Conservation (phyloP, 2,113 vertebrate species). For the Etheostoma spectabile region DNA sequence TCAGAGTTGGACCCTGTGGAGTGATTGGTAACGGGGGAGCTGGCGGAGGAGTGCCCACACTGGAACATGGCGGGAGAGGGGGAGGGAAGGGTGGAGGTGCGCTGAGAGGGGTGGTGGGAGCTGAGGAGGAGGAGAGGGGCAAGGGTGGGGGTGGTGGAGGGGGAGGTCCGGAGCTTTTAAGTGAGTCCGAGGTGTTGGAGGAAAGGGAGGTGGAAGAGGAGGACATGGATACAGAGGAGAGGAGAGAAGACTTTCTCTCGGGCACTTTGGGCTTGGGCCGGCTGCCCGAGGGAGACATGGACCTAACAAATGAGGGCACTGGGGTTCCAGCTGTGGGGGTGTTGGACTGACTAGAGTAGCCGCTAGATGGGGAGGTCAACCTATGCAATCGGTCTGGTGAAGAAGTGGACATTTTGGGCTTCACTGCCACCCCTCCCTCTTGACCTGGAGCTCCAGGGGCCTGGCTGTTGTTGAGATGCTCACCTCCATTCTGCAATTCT, state of each 20-base stretch:
- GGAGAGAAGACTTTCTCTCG: slow-evolving; percentile 95
- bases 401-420: slow-evolving; percentile 84
- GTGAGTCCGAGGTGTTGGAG: slow-evolving; percentile 93
- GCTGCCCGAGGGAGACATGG: slow-evolving; percentile 87
- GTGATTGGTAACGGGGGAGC: slow-evolving; percentile 59
- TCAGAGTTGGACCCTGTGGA: slow-evolving; percentile 39
- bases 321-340: slow-evolving; percentile 96
- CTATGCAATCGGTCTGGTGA: slow-evolving; percentile 94
- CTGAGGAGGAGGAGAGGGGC: slow-evolving; percentile 51
- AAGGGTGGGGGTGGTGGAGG: slow-evolving; percentile 71
- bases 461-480: slow-evolving; percentile 73
- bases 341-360: slow-evolving; percentile 98
- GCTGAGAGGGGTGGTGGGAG: slow-evolving; percentile 67
- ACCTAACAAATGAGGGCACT: slow-evolving; percentile 89
- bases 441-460: slow-evolving; percentile 73
- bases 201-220: slow-evolving; percentile 97
- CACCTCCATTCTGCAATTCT: slow-evolving; percentile 78
- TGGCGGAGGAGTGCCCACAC: slow-evolving; percentile 33
- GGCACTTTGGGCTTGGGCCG: slow-evolving; percentile 93
- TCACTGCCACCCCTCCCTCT: slow-evolving; percentile 66
- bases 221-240: slow-evolving; percentile 92
- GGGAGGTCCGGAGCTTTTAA: slow-evolving; percentile 75
- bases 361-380: slow-evolving; percentile 95
- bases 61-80: slow-evolving; percentile 51
- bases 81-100: slow-evolving; percentile 72